These are phyloP conservation scores for Salvelinus fontinalis DNA, from an alignment of 2,113 vertebrate species.

Conservation along the genomic window DNA sequence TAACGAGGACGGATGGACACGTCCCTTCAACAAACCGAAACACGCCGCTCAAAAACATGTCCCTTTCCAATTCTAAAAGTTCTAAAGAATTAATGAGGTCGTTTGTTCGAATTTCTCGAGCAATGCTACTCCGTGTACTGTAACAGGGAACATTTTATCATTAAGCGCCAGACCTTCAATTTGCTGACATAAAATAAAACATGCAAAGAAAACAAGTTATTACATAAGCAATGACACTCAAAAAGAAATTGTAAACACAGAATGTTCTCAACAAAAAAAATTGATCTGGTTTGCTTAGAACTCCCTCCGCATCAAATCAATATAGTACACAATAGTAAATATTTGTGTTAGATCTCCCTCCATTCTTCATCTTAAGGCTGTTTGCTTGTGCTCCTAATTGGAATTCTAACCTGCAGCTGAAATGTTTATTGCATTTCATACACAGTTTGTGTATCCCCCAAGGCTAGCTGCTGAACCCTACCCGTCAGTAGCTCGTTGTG, in stretches of 20 bases:
- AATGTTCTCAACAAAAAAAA: conserved; percentile 4
- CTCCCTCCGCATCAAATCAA: conserved; percentile 27
- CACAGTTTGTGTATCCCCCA: conserved; percentile 19
- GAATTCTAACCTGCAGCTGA: conserved; percentile 22
- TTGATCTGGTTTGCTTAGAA: conserved; percentile 21
- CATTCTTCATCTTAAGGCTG: conserved; percentile 13
- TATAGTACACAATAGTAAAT: too few species aligned
- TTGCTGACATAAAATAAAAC: conserved; percentile 22
- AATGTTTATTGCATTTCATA: conserved; percentile 32
- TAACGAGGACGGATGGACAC: background rate
- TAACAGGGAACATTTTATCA: conserved; percentile 27
- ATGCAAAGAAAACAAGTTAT: conserved; percentile 11
- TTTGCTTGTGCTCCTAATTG: conserved; percentile 24
- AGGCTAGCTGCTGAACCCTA: conserved; percentile 6
- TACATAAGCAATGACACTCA: conserved; percentile 14
- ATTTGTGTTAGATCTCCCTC: conserved; percentile 23
- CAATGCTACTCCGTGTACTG: conserved; percentile 5
- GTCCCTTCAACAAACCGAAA: background rate
- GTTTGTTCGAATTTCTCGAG: background rate
- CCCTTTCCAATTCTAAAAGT: background rate
- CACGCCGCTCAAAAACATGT: background rate
- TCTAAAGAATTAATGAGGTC: background rate
- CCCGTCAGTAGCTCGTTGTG: background rate
- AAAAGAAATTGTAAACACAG: background rate
- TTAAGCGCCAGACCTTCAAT: conserved; percentile 28